Evolutionary conservation across 2,113 vertebrate species (phyloP).

Genomic region (Brachionichthys hirsutus): DNA sequence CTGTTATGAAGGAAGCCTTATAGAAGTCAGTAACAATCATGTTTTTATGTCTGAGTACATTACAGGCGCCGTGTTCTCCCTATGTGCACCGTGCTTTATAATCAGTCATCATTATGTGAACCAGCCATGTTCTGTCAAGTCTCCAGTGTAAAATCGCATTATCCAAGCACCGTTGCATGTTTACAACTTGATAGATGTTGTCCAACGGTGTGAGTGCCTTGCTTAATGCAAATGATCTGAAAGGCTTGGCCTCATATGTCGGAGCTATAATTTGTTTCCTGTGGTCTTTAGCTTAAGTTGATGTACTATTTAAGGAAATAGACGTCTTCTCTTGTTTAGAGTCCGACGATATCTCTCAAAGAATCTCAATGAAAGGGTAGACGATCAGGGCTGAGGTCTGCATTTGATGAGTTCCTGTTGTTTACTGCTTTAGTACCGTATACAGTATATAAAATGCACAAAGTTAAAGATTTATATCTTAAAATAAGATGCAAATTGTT

Average conservation of each 20-base stretch:
- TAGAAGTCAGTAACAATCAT: constrained; percentile 47
- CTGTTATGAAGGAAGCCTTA: constrained; percentile 28
- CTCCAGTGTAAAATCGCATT: constrained; percentile 19
- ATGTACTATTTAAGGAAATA: background rate
- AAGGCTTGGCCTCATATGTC: background rate
- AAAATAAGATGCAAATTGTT: too few relatives aligned
- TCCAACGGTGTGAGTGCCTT: background rate
- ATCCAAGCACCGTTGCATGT: constrained; percentile 14
- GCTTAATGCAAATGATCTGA: background rate
- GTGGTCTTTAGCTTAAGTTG: background rate
- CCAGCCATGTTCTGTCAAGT: constrained; percentile 24
- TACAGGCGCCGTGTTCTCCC: constrained; percentile 9
- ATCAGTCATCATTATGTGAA: constrained; percentile 49
- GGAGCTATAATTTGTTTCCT: background rate
- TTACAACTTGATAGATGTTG: constrained; percentile 14
- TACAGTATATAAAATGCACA: too few relatives aligned
- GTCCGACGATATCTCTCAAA: too few relatives aligned
- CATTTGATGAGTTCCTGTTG: too few relatives aligned
- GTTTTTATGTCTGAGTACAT: constrained; percentile 38
- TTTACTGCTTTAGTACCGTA: too few relatives aligned
- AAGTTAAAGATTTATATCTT: too few relatives aligned
- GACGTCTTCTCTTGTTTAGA: too few relatives aligned
- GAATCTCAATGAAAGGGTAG: too few relatives aligned
- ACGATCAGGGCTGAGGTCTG: too few relatives aligned
- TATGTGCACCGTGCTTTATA: constrained; percentile 12